Evolutionary conservation across 2,888 invertebrate genomes (phyloP), one percentile per base, ranked within the genome.

Genomic region (Cynaeus angustus): DNA sequence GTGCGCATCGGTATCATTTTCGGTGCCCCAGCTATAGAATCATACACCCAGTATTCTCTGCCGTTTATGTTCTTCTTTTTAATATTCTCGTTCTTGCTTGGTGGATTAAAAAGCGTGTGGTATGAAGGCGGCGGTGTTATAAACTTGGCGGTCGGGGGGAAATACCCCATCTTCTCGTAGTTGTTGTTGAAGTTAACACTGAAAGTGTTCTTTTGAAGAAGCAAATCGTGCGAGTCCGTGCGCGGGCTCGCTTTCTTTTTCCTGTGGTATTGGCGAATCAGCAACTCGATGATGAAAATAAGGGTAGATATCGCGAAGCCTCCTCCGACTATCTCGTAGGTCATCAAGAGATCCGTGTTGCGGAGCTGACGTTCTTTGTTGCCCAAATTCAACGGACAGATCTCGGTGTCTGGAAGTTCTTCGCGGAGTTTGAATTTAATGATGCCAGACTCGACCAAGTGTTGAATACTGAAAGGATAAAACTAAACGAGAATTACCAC

Each of bases 321-420:
- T 0, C 88, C 86, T 0, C 89, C 85, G 81, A 94, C 92, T 0
- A 95, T 91, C 74, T 91, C 86, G 79, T 95, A 96, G 0, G 95
- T 95, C 88, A 94, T 91, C 76, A 89, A 83, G 0, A 96, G 88
- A 82, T 96, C 95, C 2, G 90, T 88, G 80, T 94, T 93, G 72
- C 91, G 85, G 5, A 96, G 85, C 79, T 91, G 91, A 0, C 95
- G 88, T 79, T 95, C 95, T 41, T 91, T 93, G 66, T 92, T 93
- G 74, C 92, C 93, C 74, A 95, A 85, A 83, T 95, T 91, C 58
- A 94, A 87, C 0, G 95, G 95, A 75, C 96, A 96, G 48, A 95
- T 93, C 80, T 91, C 90, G 0, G 93, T 91, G 73, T 90, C 88
- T 0, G 95, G 94, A 74, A 94, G 82, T 73, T 90, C 88, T 69